Base-by-base conservation (phyloP, 2,888 invertebrate genomes). In the Chaetoderma sp. region DNA sequence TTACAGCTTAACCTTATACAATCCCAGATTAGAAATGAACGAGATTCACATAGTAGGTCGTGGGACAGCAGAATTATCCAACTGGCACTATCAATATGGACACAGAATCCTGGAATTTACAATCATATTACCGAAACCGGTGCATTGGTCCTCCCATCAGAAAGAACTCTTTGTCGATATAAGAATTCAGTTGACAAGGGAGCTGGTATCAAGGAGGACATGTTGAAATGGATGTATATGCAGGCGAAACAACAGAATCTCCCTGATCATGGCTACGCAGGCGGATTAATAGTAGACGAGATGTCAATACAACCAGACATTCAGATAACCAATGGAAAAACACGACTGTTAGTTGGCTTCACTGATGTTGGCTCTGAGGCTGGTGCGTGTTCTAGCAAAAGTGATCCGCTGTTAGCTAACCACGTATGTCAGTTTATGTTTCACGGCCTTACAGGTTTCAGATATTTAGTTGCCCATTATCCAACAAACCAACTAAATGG, bases 241-340 rank as follows among this genome's bases (percentile, higher is more conserved):
- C 49, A 18, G 3, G 49, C 0, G 55, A 66, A 39, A 62, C 27
- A 58, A 13, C n/a, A 33, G 18, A 36, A 55, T 5, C 63, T 74
- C 13, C 60, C 68, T 4, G 44, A 18, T 27, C 65, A 70, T 25
- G 72, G 71, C 4, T 73, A 54, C 63, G 61, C 63, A 39, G 70
- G 70, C 10, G 72, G 68, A 0, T 28, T 71, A 0, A 59, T 71
- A 6, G 42, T 70, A 10, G 71, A 71, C 63, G 70, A 73, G 52
- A 72, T 74, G 72, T 65, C 68, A 4, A 74, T 74, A 18, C 67
- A 74, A 39, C 62, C 62, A 27, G 68, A 74, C 47, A 23, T 71
- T n/a, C 70, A 73, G 39, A n/a, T n/a, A n/a, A n/a, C n/a, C n/a
- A 13, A 36, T 36, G 39, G 39, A 10, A 36, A 36, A 36, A n/a